phyloP scores from a whole-genome alignment of 2,888 invertebrate species.

The Cepaea hortensis region DNA sequence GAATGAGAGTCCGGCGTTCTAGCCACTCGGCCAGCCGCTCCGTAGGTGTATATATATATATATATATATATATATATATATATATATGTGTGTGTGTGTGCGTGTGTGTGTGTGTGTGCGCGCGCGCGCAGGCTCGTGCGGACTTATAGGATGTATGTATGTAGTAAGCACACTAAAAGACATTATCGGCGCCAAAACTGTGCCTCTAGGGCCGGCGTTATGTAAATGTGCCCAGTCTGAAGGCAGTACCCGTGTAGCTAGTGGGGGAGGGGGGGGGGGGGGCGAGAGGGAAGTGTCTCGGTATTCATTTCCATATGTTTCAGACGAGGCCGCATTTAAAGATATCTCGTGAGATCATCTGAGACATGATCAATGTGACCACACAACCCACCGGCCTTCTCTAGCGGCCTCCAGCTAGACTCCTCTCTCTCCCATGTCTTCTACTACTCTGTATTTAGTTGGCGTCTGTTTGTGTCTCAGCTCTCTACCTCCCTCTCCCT shows the following conservation, averaged over 20 bases:
- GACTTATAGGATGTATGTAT: no score
- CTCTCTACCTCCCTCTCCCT: no score
- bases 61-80: conserved; percentile 13
- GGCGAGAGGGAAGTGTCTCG: neutral
- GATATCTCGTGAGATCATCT: conserved; percentile 24
- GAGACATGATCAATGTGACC: conserved; percentile 28
- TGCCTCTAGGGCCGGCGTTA: no score
- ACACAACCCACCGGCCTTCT: neutral
- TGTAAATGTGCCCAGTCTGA: no score
- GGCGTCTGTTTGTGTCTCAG: no score
- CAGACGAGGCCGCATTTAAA: neutral
- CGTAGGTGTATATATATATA: neutral
- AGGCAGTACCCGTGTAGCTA: no score
- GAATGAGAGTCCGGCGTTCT: no score
- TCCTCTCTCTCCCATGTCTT: neutral
- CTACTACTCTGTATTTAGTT: no score
- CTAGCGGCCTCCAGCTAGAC: neutral
- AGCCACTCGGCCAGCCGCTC: neutral
- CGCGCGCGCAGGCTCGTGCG: no score
- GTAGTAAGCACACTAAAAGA: no score
- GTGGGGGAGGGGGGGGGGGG: neutral
- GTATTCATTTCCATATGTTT: conserved; percentile 17
- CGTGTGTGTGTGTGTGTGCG: neutral
- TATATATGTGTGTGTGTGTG: neutral
- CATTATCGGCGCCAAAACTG: no score